Conservation (phyloP, 2,797 vertebrate species). For the Thalassophryne amazonica region DNA sequence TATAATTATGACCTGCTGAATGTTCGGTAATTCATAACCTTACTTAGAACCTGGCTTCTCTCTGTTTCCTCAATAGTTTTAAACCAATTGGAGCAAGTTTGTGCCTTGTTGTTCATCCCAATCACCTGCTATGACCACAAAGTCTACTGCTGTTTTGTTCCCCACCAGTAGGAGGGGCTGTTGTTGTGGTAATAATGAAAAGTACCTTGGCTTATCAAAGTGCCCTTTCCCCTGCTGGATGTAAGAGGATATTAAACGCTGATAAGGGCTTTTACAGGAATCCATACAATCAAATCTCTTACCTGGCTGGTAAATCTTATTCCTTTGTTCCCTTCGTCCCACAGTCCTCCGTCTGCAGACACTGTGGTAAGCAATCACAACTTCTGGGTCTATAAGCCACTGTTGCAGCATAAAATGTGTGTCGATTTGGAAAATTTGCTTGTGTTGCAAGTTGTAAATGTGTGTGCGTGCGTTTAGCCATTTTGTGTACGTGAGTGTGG, state of each 20-base stretch:
- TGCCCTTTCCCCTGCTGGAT: background rate
- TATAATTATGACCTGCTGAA: too few species aligned
- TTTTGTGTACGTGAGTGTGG: background rate
- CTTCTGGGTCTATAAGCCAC: constrained; percentile 10
- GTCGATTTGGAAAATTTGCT: constrained; percentile 54
- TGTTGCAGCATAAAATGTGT: constrained; percentile 14
- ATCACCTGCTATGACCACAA: too few species aligned
- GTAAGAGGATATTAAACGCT: constrained; percentile 1
- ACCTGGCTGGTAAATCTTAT: constrained; percentile 18
- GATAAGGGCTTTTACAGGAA: constrained; percentile 5
- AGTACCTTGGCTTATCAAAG: background rate
- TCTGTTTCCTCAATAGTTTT: too few species aligned
- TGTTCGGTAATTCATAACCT: too few species aligned
- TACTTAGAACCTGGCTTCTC: too few species aligned
- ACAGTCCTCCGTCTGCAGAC: constrained; percentile 22
- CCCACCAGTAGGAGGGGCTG: constrained; percentile 62
- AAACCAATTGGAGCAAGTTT: background rate
- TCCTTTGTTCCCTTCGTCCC: constrained; percentile 12
- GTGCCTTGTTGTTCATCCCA: background rate
- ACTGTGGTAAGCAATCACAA: constrained; percentile 22
- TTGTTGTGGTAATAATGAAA: constrained; percentile 44
- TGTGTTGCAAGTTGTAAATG: constrained; percentile 15
- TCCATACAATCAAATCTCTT: constrained; percentile 13
- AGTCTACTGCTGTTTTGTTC: constrained; percentile 33
- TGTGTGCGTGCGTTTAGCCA: background rate